Percentiles rank a stretch among this genome's conserved stretches.
Conservation (phyloP, 2,888 invertebrate species). For the Pristionchus mayeri region DNA sequence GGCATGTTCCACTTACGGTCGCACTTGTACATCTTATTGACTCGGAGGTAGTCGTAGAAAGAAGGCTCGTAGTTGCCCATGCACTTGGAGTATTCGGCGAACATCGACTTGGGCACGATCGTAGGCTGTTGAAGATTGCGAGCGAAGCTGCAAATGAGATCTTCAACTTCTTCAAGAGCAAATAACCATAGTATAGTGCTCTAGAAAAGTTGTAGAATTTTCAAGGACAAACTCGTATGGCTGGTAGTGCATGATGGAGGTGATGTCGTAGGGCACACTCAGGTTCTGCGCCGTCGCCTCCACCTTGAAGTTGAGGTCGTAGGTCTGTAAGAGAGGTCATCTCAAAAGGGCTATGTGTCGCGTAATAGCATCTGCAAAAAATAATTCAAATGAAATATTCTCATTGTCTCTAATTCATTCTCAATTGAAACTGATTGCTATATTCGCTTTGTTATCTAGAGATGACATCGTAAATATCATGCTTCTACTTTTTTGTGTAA, state of each 20-base stretch:
- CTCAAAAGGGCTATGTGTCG: not conserved
- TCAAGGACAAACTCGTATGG: not conserved
- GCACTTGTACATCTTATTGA: constrained; percentile 28
- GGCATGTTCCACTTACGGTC: constrained; percentile 9
- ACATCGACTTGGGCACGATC: constrained; percentile 47
- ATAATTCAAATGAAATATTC: too few species aligned
- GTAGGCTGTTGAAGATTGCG: not conserved
- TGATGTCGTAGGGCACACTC: constrained; percentile 40
- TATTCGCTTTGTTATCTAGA: too few species aligned
- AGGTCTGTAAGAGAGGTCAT: not conserved
- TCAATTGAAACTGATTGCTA: too few species aligned
- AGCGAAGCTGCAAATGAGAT: constrained; percentile 12
- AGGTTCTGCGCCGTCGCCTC: constrained; percentile 19
- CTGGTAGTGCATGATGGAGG: constrained; percentile 48
- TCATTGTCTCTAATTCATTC: too few species aligned
- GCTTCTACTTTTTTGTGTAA: too few species aligned
- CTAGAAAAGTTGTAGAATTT: too few species aligned
- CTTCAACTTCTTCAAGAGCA: too few species aligned
- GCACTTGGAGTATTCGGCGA: constrained; percentile 44
- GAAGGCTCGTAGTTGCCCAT: constrained; percentile 48
- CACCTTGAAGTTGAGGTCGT: constrained; percentile 45
- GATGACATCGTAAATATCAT: too few species aligned
- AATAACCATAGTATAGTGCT: too few species aligned
- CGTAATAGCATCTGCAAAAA: too few species aligned
- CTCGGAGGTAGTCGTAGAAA: constrained; percentile 45